These are phyloP conservation scores for Pycnonotus jocosus DNA, from an alignment of 2,113 vertebrate species.

Conservation along the genomic window DNA sequence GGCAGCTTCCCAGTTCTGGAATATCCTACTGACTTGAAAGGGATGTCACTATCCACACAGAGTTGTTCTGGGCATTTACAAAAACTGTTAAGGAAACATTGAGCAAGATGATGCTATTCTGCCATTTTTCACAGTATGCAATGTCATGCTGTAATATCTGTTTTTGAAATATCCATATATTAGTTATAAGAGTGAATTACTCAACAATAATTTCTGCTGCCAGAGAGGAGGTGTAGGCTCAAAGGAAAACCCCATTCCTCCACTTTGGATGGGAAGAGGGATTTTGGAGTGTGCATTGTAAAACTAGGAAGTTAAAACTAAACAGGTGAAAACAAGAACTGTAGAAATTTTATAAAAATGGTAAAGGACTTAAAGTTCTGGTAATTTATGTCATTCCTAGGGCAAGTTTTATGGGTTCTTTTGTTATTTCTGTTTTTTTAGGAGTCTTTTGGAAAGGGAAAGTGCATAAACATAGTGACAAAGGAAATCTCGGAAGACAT, in stretches of 20 bases:
- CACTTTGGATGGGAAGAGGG: neutral
- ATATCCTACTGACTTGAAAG: neutral
- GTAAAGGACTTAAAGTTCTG: neutral
- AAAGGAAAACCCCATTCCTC: neutral
- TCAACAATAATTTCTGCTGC: neutral
- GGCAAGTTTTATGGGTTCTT: neutral
- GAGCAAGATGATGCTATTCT: neutral
- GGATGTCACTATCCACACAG: neutral
- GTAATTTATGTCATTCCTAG: neutral
- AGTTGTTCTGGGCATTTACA: neutral
- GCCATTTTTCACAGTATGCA: neutral
- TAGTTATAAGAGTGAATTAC: neutral
- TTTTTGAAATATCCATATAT: accelerated
- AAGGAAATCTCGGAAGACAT: neutral
- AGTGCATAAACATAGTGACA: neutral
- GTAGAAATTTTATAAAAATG: neutral
- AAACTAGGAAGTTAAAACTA: neutral
- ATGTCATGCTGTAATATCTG: neutral
- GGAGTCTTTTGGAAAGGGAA: neutral
- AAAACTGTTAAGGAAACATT: neutral
- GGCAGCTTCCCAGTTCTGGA: neutral
- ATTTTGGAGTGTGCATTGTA: neutral
- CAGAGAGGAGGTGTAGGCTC: neutral
- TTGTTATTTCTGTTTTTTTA: neutral
- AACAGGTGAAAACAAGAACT: neutral